Percentiles rank a stretch among this genome's conserved stretches.
Evolutionary conservation across 2,797 vertebrate species (phyloP).

Genomic region (Gallinago stenura): DNA sequence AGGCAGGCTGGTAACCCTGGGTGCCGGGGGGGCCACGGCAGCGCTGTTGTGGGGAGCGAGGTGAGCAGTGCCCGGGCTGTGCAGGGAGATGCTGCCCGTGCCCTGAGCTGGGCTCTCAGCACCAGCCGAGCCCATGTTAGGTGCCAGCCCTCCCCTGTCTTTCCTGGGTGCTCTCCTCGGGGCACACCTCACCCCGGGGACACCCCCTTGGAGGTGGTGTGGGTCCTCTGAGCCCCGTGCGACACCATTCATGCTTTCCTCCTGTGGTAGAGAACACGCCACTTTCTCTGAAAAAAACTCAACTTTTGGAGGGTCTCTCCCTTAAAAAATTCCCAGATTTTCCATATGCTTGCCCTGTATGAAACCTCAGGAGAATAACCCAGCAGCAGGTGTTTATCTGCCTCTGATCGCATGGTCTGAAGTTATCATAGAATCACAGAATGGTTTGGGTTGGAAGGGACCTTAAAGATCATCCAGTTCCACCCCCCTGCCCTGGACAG

Average conservation of each 20-base stretch:
- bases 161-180: too few relatives aligned
- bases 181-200: background rate
- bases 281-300: background rate
- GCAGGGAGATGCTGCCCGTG: background rate
- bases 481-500: background rate
- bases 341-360: fast-evolving
- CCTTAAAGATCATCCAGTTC: background rate
- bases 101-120: fast-evolving
- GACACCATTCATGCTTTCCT: background rate
- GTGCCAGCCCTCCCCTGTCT: background rate
- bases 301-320: background rate
- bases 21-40: background rate
- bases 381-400: fast-evolving
- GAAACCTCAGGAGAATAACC: background rate
- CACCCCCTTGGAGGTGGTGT: fast-evolving
- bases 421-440: background rate
- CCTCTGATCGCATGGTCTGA: background rate
- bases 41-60: fast-evolving
- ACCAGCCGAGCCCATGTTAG: fast-evolving
- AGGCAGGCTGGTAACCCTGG: fast-evolving
- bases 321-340: background rate
- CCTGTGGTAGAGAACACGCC: fast-evolving
- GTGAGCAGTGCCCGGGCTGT: background rate
- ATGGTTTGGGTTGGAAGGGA: background rate
- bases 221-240: background rate